phyloP scores from a whole-genome alignment of 1,140 invertebrate species.

The Macrosteles quadrilineatus region DNA sequence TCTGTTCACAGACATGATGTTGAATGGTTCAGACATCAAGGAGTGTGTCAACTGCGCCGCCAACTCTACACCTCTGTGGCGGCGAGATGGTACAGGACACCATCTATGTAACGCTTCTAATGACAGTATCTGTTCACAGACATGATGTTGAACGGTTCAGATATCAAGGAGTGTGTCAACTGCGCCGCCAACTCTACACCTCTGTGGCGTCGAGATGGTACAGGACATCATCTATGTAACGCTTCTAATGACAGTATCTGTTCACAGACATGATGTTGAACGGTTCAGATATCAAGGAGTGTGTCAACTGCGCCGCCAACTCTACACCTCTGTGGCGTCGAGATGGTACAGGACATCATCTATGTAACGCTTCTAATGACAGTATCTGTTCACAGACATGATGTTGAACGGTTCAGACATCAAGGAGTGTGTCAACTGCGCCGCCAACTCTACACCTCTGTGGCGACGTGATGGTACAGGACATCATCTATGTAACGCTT shows the following conservation, averaged over 20 bases:
- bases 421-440: constrained; percentile 90
- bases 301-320: constrained; percentile 85
- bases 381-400: constrained; percentile 30
- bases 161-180: constrained; percentile 84
- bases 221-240: constrained; percentile 88
- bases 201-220: constrained; percentile 85
- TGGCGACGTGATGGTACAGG: constrained; percentile 88
- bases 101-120: constrained; percentile 91
- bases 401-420: constrained; percentile 52
- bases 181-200: constrained; percentile 83
- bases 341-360: constrained; percentile 85
- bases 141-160: constrained; percentile 44
- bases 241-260: constrained; percentile 57
- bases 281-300: constrained; percentile 69
- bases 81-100: constrained; percentile 84
- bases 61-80: constrained; percentile 82
- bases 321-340: constrained; percentile 85
- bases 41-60: constrained; percentile 91
- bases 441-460: constrained; percentile 76
- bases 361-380: constrained; percentile 85
- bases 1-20: constrained; percentile 35
- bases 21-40: constrained; percentile 58
- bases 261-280: constrained; percentile 37
- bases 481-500: constrained; percentile 89
- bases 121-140: constrained; percentile 30